These are phyloP conservation scores for Poeciliopsis paucimaculata DNA, from an alignment of 2,797 vertebrate genomes.

Conservation along the genomic window DNA sequence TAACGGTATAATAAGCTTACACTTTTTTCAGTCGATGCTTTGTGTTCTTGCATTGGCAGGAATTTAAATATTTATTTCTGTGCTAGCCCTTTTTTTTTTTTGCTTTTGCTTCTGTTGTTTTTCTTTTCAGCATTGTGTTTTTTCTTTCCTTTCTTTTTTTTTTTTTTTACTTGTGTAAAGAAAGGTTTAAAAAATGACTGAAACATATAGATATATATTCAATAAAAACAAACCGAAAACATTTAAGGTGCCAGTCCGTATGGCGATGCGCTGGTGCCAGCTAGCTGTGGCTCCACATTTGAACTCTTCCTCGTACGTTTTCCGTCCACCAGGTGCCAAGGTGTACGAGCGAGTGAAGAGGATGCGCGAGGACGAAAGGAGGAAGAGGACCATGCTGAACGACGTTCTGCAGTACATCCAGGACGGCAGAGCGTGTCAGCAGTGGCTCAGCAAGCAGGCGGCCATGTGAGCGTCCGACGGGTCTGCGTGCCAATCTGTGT, in stretches of 20 bases:
- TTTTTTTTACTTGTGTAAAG: too few relatives aligned
- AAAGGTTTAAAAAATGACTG: too few relatives aligned
- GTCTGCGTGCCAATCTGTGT: slow-evolving; percentile 25
- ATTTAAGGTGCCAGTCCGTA: neutral
- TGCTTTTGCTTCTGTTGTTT: too few relatives aligned
- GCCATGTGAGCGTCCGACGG: slow-evolving; percentile 85
- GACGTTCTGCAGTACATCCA: slow-evolving; percentile 98
- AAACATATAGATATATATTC: too few relatives aligned
- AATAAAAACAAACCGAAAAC: too few relatives aligned
- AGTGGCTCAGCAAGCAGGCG: slow-evolving; percentile 98
- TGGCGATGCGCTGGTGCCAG: neutral
- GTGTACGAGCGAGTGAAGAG: slow-evolving; percentile 92
- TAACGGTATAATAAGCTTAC: too few relatives aligned
- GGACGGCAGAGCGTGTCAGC: slow-evolving; percentile 94
- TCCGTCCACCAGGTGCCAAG: slow-evolving; percentile 84
- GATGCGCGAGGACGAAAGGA: slow-evolving; percentile 89
- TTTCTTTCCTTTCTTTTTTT: too few relatives aligned
- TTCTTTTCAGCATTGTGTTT: too few relatives aligned
- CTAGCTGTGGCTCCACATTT: neutral
- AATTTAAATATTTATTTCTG: too few relatives aligned
- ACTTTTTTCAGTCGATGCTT: too few relatives aligned
- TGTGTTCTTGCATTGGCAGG: too few relatives aligned
- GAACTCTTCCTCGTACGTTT: neutral
- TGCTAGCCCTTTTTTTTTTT: too few relatives aligned
- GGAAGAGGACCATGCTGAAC: slow-evolving; percentile 93